A percentile compares a stretch with the other conserved stretches of the same genome.
phyloP scores from a whole-genome alignment of 2,113 vertebrate genomes.

The Eulemur macaco region DNA sequence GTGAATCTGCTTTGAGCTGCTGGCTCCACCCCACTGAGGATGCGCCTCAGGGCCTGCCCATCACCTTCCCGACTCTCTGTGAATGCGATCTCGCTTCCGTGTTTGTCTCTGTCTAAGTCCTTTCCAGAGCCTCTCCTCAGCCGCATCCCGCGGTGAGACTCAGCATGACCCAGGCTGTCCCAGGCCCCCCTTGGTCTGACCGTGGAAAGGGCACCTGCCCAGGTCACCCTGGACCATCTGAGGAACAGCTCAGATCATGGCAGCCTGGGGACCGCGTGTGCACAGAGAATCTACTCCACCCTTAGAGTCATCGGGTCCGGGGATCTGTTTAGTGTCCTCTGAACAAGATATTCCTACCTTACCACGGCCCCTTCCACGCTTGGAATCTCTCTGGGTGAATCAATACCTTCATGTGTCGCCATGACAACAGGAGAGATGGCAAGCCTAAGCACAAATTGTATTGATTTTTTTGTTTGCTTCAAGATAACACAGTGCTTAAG shows the following conservation, averaged over 20 bases:
- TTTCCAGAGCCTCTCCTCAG: background rate
- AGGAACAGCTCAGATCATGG: background rate
- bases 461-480: conserved; percentile 79
- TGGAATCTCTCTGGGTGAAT: conserved; percentile 77
- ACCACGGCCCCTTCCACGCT: conserved; percentile 69
- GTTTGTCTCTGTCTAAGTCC: background rate
- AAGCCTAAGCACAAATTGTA: conserved; percentile 76
- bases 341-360: conserved; percentile 74
- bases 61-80: no score
- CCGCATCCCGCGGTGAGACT: background rate
- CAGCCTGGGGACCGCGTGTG: background rate
- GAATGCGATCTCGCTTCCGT: background rate
- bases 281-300: background rate
- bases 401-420: conserved; percentile 78
- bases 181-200: background rate
- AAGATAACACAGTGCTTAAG: conserved; percentile 70
- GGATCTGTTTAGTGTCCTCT: conserved; percentile 67
- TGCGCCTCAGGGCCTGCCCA: fast-evolving
- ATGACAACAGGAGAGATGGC: conserved; percentile 82
- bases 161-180: background rate
- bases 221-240: background rate
- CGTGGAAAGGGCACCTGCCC: background rate
- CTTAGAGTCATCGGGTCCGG: background rate
- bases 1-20: background rate
- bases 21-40: background rate